Evolutionary conservation across 2,113 vertebrate genomes (phyloP).

Genomic region (Orientallactaga bullata): DNA sequence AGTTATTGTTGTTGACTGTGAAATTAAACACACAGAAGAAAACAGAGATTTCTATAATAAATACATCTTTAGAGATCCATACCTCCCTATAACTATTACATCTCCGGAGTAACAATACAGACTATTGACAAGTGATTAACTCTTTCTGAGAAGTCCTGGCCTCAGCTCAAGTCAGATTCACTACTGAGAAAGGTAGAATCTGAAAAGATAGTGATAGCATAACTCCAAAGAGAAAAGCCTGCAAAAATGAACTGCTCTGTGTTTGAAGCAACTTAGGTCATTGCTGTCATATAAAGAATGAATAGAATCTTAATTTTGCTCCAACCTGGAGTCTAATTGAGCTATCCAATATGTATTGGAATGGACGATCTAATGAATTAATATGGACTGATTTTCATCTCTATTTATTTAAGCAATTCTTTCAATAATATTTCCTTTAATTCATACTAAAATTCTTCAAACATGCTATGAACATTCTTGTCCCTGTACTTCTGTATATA

Average conservation of each 20-base stretch:
- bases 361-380: constrained; percentile 54
- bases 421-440: constrained; percentile 25
- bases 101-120: constrained; percentile 25
- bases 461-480: not conserved
- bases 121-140: constrained; percentile 46
- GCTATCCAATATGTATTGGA: constrained; percentile 14
- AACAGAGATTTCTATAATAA: constrained; percentile 60
- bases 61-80: constrained; percentile 33
- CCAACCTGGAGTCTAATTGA: not conserved
- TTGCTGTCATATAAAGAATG: constrained; percentile 46
- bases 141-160: constrained; percentile 36
- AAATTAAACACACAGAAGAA: constrained; percentile 63
- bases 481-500: constrained; percentile 2
- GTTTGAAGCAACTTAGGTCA: constrained; percentile 41
- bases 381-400: constrained; percentile 36
- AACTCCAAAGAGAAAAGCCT: constrained; percentile 22
- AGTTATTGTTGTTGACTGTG: constrained; percentile 43
- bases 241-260: constrained; percentile 25
- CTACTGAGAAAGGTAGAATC: not conserved
- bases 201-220: not conserved
- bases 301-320: constrained; percentile 51
- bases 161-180: constrained; percentile 49
- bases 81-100: constrained; percentile 33
- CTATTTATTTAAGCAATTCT: constrained; percentile 50
- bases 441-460: constrained; percentile 27